Evolutionary conservation across 2,888 invertebrate genomes (phyloP), one percentile per base, ranked within the genome.

Genomic region (Taenaris catops): DNA sequence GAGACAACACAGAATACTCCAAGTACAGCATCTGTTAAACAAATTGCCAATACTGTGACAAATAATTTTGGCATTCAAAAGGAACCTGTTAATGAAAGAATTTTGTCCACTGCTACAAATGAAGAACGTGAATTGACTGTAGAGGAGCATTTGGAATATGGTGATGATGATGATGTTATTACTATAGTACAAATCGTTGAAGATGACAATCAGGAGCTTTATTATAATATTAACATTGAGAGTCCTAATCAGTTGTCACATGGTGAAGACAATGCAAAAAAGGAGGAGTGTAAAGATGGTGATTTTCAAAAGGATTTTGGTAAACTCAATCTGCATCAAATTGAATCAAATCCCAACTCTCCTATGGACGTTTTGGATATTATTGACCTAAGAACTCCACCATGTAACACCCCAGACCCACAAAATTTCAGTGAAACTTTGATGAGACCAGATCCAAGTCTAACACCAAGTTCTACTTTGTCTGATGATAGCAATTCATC

Each of bases 171-270:
- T 58, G 87, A 87, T 53, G 70, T 87, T 31, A 84, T 87, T 17
- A 87, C 87, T 17, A 70, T 87, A 46, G 81, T 84, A 8, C 87
- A 87, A 59, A 87, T 87, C 43, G 76, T 88, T 7, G 87, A 87
- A 46, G 86, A 87, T 71, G 84, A 84, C 41, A 65, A 78, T 41
- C 71, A 70, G 23, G 78, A 80, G 24, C 46, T 76, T 8, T 83
- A 81, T 47, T 84, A 83, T 48, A 63, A 76, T 33, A 75, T 83
- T 17, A 71, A 80, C 37, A 73, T 80, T 40, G 72, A 69, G 12
- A 80, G 75, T 49, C 70, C 76, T 16, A 67, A 66, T 46, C 58
- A 65, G 20, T 38, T 53, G 11, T 32, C 47, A 10, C 37, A 28
- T 3, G 35, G 44, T 23, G 40, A 36, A 36, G 41, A 26, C 14